Conservation (phyloP, 2,888 invertebrate genomes). For the Dascillus cervinus region DNA sequence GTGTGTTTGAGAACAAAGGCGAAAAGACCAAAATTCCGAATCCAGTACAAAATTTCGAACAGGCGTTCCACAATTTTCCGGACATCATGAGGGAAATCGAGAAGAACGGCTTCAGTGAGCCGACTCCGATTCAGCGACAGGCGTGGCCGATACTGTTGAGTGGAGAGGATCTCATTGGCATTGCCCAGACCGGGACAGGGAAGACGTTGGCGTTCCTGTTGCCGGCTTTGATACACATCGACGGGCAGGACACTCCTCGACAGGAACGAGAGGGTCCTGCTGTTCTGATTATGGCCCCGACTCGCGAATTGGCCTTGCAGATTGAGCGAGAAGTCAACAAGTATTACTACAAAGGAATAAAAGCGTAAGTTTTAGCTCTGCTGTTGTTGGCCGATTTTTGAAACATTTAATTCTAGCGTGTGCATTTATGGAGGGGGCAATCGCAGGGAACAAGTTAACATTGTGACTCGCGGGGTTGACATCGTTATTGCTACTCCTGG, state of each 20-base stretch:
- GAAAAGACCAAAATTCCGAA: constrained; percentile 53
- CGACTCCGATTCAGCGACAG: constrained; percentile 89
- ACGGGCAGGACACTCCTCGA: constrained; percentile 70
- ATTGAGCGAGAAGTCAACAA: constrained; percentile 88
- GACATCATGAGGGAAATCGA: constrained; percentile 74
- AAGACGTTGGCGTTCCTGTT: constrained; percentile 92
- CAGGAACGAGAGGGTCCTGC: constrained; percentile 72
- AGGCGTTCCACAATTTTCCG: constrained; percentile 74
- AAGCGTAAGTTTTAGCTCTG: constrained; percentile 50
- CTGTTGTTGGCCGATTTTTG: not conserved
- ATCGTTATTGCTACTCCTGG: constrained; percentile 95
- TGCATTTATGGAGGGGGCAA: constrained; percentile 90
- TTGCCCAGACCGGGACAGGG: constrained; percentile 90
- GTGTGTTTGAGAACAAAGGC: constrained; percentile 52
- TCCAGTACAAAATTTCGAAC: constrained; percentile 72
- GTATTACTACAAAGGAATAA: constrained; percentile 81
- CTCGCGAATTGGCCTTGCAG: constrained; percentile 86
- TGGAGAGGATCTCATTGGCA: constrained; percentile 92
- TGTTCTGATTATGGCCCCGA: constrained; percentile 84
- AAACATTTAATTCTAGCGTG: constrained; percentile 46
- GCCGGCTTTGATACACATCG: constrained; percentile 90
- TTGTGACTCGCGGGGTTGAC: constrained; percentile 73
- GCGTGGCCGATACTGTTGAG: constrained; percentile 90
- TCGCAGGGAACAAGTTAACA: constrained; percentile 68
- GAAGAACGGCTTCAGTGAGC: constrained; percentile 71